A percentile compares a stretch with the other conserved stretches of the same genome.
Conservation (phyloP, 2,797 vertebrate species). For the Chelonia mydas region DNA sequence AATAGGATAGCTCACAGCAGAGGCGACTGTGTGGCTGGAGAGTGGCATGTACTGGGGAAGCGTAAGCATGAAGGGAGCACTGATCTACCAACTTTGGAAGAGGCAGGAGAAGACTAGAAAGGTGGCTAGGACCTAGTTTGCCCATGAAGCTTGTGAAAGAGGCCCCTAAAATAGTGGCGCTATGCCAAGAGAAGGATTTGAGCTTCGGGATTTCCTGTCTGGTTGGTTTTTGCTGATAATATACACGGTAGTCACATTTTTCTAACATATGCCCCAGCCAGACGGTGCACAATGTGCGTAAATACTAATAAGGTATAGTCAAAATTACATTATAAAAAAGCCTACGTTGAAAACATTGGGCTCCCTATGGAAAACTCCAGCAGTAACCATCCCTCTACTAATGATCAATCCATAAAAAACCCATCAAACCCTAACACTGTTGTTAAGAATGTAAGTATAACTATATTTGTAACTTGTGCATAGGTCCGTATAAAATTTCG, state of each 20-base stretch:
- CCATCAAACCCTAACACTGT: too few relatives aligned
- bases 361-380: too few relatives aligned
- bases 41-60: neutral
- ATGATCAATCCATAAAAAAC: too few relatives aligned
- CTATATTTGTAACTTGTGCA: too few relatives aligned
- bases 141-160: neutral
- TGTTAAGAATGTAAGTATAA: too few relatives aligned
- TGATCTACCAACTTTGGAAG: constrained; percentile 21
- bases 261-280: neutral
- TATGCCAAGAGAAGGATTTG: neutral
- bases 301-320: too few relatives aligned
- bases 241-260: too few relatives aligned
- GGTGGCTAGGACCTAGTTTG: constrained; percentile 20
- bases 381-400: too few relatives aligned
- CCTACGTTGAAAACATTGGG: too few relatives aligned
- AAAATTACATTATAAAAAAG: too few relatives aligned
- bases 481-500: too few relatives aligned
- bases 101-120: constrained; percentile 23
- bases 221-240: neutral
- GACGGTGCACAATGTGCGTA: fast-evolving
- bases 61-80: neutral
- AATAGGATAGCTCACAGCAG: constrained; percentile 29
- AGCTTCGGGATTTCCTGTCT: neutral
- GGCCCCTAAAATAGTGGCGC: neutral
- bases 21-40: neutral